Evolutionary conservation across 1,140 invertebrate genomes (phyloP).

Genomic region (Temnothorax longispinosus): DNA sequence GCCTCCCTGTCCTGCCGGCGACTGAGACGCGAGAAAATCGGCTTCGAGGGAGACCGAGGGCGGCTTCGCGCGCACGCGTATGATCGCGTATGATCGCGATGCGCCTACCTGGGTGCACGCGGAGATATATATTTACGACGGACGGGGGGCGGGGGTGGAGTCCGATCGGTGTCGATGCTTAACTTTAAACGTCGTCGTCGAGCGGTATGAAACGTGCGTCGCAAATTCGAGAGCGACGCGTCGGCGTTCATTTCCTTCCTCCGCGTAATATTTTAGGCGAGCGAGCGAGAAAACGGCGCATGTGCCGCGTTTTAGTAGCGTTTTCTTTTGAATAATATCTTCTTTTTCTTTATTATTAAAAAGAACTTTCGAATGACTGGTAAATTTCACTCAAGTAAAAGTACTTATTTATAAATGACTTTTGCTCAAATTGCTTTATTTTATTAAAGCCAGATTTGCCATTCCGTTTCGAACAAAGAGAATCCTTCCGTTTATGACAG

Average conservation of each 20-base stretch:
- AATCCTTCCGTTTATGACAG: background rate
- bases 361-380: background rate
- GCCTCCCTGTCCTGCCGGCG: slow-evolving; percentile 69
- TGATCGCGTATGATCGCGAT: background rate
- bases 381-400: background rate
- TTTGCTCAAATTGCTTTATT: background rate
- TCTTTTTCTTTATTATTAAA: background rate
- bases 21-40: slow-evolving; percentile 71
- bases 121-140: background rate
- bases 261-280: background rate
- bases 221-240: background rate
- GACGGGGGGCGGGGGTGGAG: too few relatives aligned
- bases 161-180: background rate
- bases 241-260: background rate
- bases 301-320: background rate
- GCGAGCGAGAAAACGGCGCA: background rate
- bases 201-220: too few relatives aligned
- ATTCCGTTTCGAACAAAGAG: background rate
- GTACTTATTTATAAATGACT: background rate
- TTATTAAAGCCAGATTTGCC: background rate
- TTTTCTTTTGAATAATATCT: background rate
- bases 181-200: too few relatives aligned
- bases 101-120: background rate
- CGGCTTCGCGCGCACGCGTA: slow-evolving; percentile 63
- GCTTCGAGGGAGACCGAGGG: slow-evolving; percentile 37